Evolutionary conservation across 2,888 invertebrate genomes (phyloP).

Genomic region (Himalopsyche kuldschensis): DNA sequence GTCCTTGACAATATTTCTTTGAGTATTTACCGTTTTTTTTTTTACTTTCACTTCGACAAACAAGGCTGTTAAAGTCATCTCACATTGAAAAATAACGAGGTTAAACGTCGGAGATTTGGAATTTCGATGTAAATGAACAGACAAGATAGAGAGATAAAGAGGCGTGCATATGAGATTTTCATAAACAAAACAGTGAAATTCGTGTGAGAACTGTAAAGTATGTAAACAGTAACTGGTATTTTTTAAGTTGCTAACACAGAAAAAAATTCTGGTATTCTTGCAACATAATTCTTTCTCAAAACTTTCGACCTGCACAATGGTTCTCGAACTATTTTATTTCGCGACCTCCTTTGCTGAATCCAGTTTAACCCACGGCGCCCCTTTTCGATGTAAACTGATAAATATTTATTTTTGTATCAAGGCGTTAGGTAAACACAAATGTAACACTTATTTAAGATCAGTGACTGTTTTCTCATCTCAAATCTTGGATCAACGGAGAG

Average conservation of each 20-base stretch:
- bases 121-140: background rate
- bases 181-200: background rate
- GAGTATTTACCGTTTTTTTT: background rate
- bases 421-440: too few relatives aligned
- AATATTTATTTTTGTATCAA: too few relatives aligned
- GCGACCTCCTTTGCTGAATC: too few relatives aligned
- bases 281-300: background rate
- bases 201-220: background rate
- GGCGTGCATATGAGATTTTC: background rate
- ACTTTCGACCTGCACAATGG: background rate
- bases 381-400: too few relatives aligned
- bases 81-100: background rate
- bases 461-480: too few relatives aligned
- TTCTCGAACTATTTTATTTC: too few relatives aligned
- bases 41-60: background rate
- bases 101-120: background rate
- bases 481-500: too few relatives aligned
- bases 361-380: too few relatives aligned
- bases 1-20: background rate
- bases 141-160: background rate
- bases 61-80: background rate
- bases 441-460: too few relatives aligned
- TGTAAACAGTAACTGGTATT: background rate
- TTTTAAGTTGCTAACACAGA: background rate
- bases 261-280: background rate